A percentile compares a stretch with the other conserved stretches of the same genome.
Conservation (phyloP, 2,797 vertebrate genomes). For the Cyprinella venusta region DNA sequence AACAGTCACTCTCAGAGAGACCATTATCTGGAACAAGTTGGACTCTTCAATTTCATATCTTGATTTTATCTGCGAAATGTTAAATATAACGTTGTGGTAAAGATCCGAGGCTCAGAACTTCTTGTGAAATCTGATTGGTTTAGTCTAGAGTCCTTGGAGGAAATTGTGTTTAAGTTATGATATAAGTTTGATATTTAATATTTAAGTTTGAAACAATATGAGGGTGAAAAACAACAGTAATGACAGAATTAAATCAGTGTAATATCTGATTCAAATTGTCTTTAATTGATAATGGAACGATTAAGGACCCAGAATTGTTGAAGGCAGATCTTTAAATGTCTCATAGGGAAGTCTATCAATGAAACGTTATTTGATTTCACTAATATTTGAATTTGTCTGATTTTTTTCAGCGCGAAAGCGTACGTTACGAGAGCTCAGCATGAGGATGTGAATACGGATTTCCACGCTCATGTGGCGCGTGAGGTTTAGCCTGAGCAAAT, state of each 20-base stretch:
- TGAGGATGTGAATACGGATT: not conserved
- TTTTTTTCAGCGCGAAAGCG: not conserved
- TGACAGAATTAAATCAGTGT: not conserved
- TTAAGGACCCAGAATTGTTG: not conserved
- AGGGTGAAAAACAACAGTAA: too few species aligned
- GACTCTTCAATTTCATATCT: conserved; percentile 7
- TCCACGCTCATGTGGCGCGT: not conserved
- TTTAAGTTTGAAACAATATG: not conserved
- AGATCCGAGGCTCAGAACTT: not conserved
- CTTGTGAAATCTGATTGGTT: not conserved
- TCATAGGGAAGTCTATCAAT: not conserved
- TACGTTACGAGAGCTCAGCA: not conserved
- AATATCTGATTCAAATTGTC: not conserved
- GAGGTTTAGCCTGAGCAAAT: not conserved
- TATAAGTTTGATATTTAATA: not conserved
- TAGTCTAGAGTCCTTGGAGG: not conserved
- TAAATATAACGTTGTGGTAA: conserved; percentile 15
- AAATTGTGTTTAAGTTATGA: not conserved
- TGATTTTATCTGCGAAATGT: not conserved
- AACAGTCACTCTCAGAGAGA: conserved; percentile 7
- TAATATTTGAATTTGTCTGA: not conserved
- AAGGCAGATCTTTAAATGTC: not conserved
- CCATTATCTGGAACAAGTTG: conserved; percentile 4
- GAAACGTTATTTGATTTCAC: not conserved
- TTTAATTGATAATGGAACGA: not conserved